Evolutionary conservation across 2,888 invertebrate species (phyloP).

Genomic region (Crematogaster levior): DNA sequence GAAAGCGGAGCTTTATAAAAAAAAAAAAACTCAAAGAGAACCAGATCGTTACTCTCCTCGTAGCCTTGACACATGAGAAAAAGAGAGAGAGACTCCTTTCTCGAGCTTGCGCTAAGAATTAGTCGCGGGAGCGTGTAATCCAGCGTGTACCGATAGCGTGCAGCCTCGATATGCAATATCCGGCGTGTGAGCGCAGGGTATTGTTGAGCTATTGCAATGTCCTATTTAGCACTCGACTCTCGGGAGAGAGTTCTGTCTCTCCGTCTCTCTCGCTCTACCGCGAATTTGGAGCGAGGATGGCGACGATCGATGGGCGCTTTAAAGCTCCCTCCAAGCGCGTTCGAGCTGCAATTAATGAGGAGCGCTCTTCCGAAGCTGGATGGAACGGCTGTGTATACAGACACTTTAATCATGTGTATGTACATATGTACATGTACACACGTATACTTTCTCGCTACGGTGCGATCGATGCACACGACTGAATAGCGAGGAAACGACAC

Average conservation of each 20-base stretch:
- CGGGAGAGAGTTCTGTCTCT: slow-evolving; percentile 28
- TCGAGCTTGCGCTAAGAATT: not conserved
- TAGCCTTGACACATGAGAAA: not conserved
- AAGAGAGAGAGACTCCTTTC: not conserved
- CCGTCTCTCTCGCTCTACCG: not conserved
- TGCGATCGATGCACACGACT: slow-evolving; percentile 69
- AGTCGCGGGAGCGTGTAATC: slow-evolving; percentile 7
- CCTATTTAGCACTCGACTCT: slow-evolving; percentile 37
- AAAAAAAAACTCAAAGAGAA: not conserved
- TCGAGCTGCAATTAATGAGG: slow-evolving; percentile 47
- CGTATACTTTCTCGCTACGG: slow-evolving; percentile 27
- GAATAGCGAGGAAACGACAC: slow-evolving; percentile 49
- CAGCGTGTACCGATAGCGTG: not conserved
- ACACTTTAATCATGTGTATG: slow-evolving; percentile 35
- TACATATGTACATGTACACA: not conserved
- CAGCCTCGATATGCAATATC: slow-evolving; percentile 10
- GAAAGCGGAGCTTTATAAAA: not conserved
- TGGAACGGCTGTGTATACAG: slow-evolving; percentile 63
- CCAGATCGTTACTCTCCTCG: not conserved
- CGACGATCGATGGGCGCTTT: slow-evolving; percentile 48
- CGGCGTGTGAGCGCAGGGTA: not conserved
- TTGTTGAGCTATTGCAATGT: slow-evolving; percentile 1
- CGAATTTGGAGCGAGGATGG: slow-evolving; percentile 52
- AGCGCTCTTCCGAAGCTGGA: slow-evolving; percentile 64
- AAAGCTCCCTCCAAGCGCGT: slow-evolving; percentile 44